Evolutionary conservation across 2,797 vertebrate species (phyloP), one percentile per base, ranked within the genome.

Genomic region (Natrix natrix): DNA sequence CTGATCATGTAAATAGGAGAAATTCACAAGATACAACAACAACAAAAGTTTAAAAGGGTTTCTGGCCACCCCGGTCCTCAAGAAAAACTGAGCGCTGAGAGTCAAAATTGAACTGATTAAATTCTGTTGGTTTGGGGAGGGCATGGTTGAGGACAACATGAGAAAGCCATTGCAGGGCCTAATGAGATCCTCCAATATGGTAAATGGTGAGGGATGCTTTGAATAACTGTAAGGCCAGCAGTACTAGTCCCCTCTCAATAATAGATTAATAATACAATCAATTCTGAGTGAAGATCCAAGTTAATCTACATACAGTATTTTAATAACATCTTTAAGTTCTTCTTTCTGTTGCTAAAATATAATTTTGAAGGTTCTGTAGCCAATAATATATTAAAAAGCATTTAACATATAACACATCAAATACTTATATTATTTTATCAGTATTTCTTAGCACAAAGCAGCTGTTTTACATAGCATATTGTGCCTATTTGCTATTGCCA

Each of bases 401-500:
- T 37, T 74, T 37, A 22, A 2, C 43, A 43, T 43, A 43, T 14
- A 1, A 24, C n/a, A 63, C 20, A 37, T 94, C 92, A 93, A 92
- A 83, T 74, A 74, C 69, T 37, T 20, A 2, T 74, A 78, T 55
- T 32, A 74, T 88, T 91, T 93, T 90, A 94, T 91, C 61, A 87
- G 12, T 32, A 8, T 91, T 88, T 4, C 89, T 24, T 54, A 3
- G 26, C 20, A 17, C 55, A 28, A 32, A 43, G 24, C 52, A 89
- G 28, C 92, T 54, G 90, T 87, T 91, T 69, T 37, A 14, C 86
- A 94, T 1, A 37, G n/a, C 26, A 20, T 43, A 32, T 1, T 55
- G 52, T 86, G 22, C 55, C 52, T 8, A 90, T 87, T 43, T 92
- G 74, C 54, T 5, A 94, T 14, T 55, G 63, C 10, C 32, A 7